phyloP scores from a whole-genome alignment of 1,140 invertebrate species.

The Thaumatotibia leucotreta region DNA sequence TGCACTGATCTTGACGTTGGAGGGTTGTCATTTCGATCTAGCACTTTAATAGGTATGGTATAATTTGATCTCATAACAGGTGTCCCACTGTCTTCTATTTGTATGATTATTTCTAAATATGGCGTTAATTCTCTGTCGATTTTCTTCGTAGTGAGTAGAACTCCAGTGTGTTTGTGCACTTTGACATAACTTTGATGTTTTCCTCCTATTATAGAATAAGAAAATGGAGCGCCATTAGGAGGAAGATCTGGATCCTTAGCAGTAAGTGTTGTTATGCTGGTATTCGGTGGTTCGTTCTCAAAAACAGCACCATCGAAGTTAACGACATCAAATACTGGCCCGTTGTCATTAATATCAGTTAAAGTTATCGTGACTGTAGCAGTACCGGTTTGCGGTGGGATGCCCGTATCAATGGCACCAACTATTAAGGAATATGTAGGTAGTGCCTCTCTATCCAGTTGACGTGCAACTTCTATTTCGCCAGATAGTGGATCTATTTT shows the following conservation, averaged over 20 bases:
- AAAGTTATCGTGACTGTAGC: conserved; percentile 87
- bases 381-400: conserved; percentile 92
- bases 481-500: conserved; percentile 92
- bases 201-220: conserved; percentile 87
- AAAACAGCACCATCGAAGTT: conserved; percentile 85
- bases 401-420: conserved; percentile 92
- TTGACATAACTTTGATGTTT: conserved; percentile 86
- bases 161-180: conserved; percentile 87
- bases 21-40: conserved; percentile 95
- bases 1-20: conserved; percentile 89
- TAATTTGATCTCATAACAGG: conserved; percentile 89
- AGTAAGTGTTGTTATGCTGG: conserved; percentile 88
- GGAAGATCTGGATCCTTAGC: conserved; percentile 93
- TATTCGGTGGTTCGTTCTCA: conserved; percentile 92
- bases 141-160: conserved; percentile 85
- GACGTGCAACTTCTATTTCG: conserved; percentile 85
- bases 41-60: conserved; percentile 84
- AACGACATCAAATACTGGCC: conserved; percentile 86
- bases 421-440: conserved; percentile 88
- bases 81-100: conserved; percentile 92
- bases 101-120: conserved; percentile 84
- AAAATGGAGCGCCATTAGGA: conserved; percentile 95
- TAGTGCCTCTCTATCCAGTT: conserved; percentile 89
- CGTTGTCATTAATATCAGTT: conserved; percentile 95
- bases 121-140: conserved; percentile 90